Percentiles rank a stretch among this genome's conserved stretches.
These are phyloP conservation scores for Lordiphosa clarofinis DNA, from an alignment of 1,140 invertebrate genomes.

Conservation along the genomic window DNA sequence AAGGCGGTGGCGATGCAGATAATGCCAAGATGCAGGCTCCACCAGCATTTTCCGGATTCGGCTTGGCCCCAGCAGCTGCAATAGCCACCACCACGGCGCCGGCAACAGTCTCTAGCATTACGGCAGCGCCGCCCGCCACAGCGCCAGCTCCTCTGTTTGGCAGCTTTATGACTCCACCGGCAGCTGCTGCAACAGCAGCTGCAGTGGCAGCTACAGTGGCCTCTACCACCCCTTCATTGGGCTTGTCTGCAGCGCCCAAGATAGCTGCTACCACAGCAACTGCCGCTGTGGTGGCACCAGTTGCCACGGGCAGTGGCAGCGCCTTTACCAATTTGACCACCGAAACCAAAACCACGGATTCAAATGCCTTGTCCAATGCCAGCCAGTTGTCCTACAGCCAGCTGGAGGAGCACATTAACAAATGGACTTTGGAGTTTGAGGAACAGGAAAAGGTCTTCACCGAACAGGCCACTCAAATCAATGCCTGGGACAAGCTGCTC, in stretches of 20 bases:
- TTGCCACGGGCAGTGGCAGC: conserved; percentile 30
- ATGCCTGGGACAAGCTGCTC: conserved; percentile 95
- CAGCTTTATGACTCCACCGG: conserved; percentile 35
- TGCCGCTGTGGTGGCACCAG: conserved; percentile 23
- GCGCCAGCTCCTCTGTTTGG: conserved; percentile 33
- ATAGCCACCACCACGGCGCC: conserved; percentile 9
- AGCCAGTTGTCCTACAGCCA: conserved; percentile 89
- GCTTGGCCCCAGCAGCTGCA: conserved; percentile 2
- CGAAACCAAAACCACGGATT: conserved; percentile 66
- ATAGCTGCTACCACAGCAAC: conserved; percentile 18
- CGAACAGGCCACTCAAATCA: conserved; percentile 96
- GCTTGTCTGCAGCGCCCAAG: conserved; percentile 30
- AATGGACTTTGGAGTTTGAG: conserved; percentile 96
- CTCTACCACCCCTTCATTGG: conserved; percentile 1
- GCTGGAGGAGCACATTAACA: conserved; percentile 95
- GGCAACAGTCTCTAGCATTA: conserved; percentile 11
- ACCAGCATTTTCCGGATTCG: conserved; percentile 47
- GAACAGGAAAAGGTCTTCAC: conserved; percentile 96
- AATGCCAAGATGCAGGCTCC: conserved; percentile 34
- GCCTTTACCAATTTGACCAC: conserved; percentile 56
- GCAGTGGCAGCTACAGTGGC: conserved; percentile 21
- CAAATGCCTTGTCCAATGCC: conserved; percentile 38
- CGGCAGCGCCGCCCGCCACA: conserved; percentile 15
- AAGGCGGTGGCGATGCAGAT: conserved; percentile 54
- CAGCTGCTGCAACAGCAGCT: conserved; percentile 22